Conservation (phyloP, 2,797 vertebrate species). For the Falco concolor region DNA sequence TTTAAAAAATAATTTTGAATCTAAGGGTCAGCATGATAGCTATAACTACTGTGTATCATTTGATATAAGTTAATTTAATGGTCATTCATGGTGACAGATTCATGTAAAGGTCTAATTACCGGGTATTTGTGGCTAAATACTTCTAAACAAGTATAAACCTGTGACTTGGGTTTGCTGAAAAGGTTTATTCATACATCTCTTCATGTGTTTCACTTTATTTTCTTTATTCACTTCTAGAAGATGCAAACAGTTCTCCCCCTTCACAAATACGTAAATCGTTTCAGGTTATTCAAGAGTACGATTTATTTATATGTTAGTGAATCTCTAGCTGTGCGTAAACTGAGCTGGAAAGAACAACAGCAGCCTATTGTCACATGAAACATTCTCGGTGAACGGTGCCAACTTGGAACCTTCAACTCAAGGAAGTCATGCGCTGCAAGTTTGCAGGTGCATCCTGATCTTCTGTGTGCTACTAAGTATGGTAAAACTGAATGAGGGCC, state of each 20-base stretch:
- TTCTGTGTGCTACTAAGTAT: neutral
- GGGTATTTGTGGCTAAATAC: neutral
- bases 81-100: neutral
- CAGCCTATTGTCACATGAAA: neutral
- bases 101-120: neutral
- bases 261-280: neutral
- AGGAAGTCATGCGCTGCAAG: neutral
- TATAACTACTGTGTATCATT: neutral
- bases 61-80: neutral
- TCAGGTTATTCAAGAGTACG: neutral
- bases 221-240: neutral
- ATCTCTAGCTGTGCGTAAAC: neutral
- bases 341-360: neutral
- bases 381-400: neutral
- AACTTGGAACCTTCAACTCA: neutral
- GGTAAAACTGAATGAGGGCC: neutral
- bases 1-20: neutral
- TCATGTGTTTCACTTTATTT: neutral
- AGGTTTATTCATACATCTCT: neutral
- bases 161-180: neutral
- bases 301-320: neutral
- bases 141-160: neutral
- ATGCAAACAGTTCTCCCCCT: neutral
- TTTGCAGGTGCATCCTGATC: constrained; percentile 38
- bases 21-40: neutral